Evolutionary conservation across 2,797 vertebrate species (phyloP).

Genomic region (Petrocephalus schoutedeni): DNA sequence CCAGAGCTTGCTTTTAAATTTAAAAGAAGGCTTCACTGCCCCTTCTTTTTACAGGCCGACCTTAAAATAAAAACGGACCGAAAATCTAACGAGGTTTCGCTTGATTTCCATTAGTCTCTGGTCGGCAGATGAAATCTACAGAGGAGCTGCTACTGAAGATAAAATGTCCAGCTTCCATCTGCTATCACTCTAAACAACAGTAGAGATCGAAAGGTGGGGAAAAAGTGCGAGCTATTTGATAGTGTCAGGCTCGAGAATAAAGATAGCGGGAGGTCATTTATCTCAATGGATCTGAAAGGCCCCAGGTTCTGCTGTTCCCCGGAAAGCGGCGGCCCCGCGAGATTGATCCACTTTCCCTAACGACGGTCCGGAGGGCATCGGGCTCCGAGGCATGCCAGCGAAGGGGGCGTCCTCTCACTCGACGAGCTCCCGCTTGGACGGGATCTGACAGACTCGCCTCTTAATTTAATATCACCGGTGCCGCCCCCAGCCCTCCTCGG

Average conservation of each 20-base stretch:
- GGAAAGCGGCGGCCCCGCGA: neutral
- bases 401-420: neutral
- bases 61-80: neutral
- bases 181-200: conserved; percentile 57
- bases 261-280: conserved; percentile 66
- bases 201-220: conserved; percentile 40
- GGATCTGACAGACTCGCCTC: neutral
- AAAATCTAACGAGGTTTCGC: conserved; percentile 41
- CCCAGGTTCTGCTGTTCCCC: neutral
- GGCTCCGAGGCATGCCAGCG: neutral
- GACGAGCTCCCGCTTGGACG: neutral
- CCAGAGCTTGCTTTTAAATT: neutral
- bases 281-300: conserved; percentile 66
- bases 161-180: conserved; percentile 51
- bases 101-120: conserved; percentile 48
- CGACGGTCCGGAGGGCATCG: neutral
- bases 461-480: neutral
- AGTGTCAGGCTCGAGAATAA: conserved; percentile 57
- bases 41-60: neutral
- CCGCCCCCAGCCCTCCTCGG: neutral
- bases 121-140: conserved; percentile 53
- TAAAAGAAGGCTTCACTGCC: neutral
- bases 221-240: conserved; percentile 50
- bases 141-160: conserved; percentile 41
- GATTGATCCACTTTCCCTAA: conserved; percentile 20